Evolutionary conservation across 1,140 invertebrate genomes (phyloP), one percentile per base, ranked within the genome.

Genomic region (Brachionus rotundiformis): DNA sequence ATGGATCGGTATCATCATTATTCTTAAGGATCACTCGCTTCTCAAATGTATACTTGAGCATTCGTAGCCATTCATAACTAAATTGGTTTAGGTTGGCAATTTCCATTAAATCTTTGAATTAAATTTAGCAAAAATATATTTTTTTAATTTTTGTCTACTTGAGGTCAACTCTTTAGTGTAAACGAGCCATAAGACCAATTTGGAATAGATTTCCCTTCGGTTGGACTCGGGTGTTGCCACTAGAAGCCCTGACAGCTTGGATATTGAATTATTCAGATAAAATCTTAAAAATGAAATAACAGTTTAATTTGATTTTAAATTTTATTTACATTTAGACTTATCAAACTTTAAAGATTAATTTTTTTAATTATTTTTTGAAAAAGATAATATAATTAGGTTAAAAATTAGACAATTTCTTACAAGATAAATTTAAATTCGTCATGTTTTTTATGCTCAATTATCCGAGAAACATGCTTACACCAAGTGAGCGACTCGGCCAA

Each of bases 1-100:
- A 49, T 31, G 23, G 68, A 63, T 41, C 63, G 0, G 16, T 31
- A 0, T 71, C 65, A 11, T 63, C 65, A 73, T 29, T 47, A 54
- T 68, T 63, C 27, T 68, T 82, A 8, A 68, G n/a, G 3, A 54
- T 63, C 2, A 63, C 47, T n/a, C 76, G 25, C 7, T 79, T 79
- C n/a, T 79, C 76, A 41, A 33, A 79, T 19, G 49, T 41, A 41
- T 59, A 79, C 16, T 79, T 79, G 13, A 79, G 5, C 23, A 79
- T 39, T 33, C 76, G n/a, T 5, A 63, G 29, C 76, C 76, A 79
- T 79, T 79, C 76, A 16, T 59, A 79, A n/a, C 68, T 73, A 41
- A 25, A 27, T 44, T 73, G 36, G 25, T 73, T 27, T 29, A 73
- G 27, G 23, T 44, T 44, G 4, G 19, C 25, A 6, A 73, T 11